Evolutionary conservation across 2,797 vertebrate species (phyloP), one percentile per base, ranked within the genome.

Genomic region (Falco peregrinus): DNA sequence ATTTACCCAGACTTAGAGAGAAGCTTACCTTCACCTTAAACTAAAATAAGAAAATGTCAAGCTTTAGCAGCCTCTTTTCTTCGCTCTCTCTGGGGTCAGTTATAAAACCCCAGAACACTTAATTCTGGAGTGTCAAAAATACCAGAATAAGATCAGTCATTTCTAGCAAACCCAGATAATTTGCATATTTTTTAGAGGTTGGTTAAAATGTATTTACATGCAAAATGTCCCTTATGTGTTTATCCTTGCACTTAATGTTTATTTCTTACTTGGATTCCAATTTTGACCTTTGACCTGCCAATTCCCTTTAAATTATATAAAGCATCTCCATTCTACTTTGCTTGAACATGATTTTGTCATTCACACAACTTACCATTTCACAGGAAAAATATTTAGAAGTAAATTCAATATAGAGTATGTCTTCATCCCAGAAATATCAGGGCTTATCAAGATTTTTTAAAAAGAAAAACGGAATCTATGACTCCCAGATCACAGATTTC

Each of bases 161-260:
- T 93, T 76, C 54, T 15, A 31, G 53, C 60, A 91, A 91, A 51
- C 28, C 31, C 78, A 64, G 57, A 39, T 35, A 68, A 92, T 81
- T 73, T 78, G 18, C n/a, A 21, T 73, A 33, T 24, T 63, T 78
- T 80, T 83, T 48, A 81, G 60, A 76, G 63, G 54, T 18, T 93
- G 39, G 13, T 86, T 86, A 93, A 93, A 81, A 90, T 79, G 56
- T 89, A 79, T 90, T 91, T 78, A 37, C 91, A 48, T 84, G 79
- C 57, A 88, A 28, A 86, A 67, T 54, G 21, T 81, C 65, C 89
- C 41, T 11, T 31, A 13, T 50, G 16, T 92, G 63, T 89, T 96
- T 85, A 87, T 83, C 45, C n/a, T 48, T 89, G 63, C 64, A 29
- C 57, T 93, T 82, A 75, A 56, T 80, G 75, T 60, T 24, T 50